Conservation (phyloP, 2,888 invertebrate genomes). For the Byasa hedistus region DNA sequence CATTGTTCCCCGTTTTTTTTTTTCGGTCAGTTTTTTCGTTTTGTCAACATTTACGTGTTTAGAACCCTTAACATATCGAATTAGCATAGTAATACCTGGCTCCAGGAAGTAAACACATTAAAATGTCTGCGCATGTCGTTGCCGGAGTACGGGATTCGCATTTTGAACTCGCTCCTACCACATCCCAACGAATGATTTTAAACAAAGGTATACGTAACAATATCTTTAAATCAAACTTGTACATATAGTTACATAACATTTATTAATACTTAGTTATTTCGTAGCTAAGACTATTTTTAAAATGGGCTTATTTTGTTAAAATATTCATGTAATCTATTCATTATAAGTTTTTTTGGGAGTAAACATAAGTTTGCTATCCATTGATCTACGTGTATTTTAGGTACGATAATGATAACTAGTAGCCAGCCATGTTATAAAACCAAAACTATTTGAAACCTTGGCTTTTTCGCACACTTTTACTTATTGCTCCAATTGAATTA, state of each 20-base stretch:
- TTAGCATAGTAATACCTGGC: slow-evolving; percentile 25
- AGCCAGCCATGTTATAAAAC: too few relatives aligned
- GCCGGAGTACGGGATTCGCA: slow-evolving; percentile 23
- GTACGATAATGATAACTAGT: too few relatives aligned
- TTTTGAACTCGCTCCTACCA: slow-evolving; percentile 9
- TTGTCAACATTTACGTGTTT: slow-evolving; percentile 23
- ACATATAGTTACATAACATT: background rate
- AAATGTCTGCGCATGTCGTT: slow-evolving; percentile 19
- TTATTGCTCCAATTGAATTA: too few relatives aligned
- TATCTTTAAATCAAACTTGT: background rate
- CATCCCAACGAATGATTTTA: slow-evolving; percentile 3
- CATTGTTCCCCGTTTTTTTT: slow-evolving; percentile 6
- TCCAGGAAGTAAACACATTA: slow-evolving; percentile 29
- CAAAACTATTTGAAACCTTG: too few relatives aligned
- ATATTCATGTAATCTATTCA: too few relatives aligned
- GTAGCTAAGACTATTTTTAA: background rate
- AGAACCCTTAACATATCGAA: slow-evolving; percentile 19
- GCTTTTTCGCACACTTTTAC: too few relatives aligned
- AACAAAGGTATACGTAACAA: background rate
- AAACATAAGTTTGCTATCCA: too few relatives aligned
- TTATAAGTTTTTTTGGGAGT: too few relatives aligned
- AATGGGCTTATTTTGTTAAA: too few relatives aligned
- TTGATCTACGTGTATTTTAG: too few relatives aligned
- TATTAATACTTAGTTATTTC: background rate
- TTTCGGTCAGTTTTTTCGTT: slow-evolving; percentile 15